Evolutionary conservation across 64 coral and sea anemone genomes (phyloP), one percentile per base, ranked within the genome.

Genomic region (Montipora foliosa): DNA sequence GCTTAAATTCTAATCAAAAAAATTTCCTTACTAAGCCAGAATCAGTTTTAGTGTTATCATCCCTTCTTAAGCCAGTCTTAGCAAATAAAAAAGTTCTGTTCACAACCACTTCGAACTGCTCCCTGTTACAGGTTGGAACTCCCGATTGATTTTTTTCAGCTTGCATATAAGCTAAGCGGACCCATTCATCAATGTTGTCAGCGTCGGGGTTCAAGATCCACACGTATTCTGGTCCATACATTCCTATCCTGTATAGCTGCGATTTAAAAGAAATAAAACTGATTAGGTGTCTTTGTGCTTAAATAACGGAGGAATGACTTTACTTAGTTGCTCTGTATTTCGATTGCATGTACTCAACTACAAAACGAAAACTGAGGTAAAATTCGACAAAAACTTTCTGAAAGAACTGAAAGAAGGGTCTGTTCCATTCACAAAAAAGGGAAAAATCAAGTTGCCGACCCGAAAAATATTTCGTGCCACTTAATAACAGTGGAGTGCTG

Each of bases 181-280:
- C 25, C 80, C 80, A 83, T 0, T 83, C 58, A 1, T 83, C 60
- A 0, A 83, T 8, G 4, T 57, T 66, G 61, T 37, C 80, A 58
- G 58, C 60, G 11, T 83, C 14, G 11, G 80, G 80, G 44, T 47
- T 25, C 15, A 83, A 67, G 20, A 83, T 83, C 80, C 80, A 83
- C 24, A 83, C 80, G 62, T 17, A 83, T 44, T 67, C 60, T 47
- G 80, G 80, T 83, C 80, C 59, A 59, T 66, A 83, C 24, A 66
- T 67, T 13, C 37, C 60, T 44, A 68, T 67, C 45, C 58, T 66
- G 37, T 46, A 83, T 22, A 83, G 19, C 80, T 76, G 4, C 10
- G 2, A 47, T 45, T 14, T 5, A 83, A 58, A 80, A 17, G 29
- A 79, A 77, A 44, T 14, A 77, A 77, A 15, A 2, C 8, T 24